These are phyloP conservation scores for Parazoanthus atlanticus DNA, from an alignment of 92 coral and sea anemone species.

Conservation along the genomic window DNA sequence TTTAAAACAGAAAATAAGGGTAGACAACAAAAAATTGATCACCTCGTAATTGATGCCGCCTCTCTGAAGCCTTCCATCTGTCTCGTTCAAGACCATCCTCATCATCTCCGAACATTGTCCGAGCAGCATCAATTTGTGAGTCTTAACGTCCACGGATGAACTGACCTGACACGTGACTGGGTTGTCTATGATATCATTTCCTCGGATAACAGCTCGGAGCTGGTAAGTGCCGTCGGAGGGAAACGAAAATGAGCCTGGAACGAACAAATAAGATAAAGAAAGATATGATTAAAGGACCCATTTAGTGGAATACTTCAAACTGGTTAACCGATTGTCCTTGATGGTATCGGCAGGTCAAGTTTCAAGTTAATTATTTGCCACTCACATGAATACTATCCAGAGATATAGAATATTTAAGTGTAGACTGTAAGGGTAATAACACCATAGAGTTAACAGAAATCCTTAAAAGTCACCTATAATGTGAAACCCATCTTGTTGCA, in stretches of 20 bases:
- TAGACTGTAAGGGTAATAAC: too few relatives aligned
- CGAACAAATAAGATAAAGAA: not conserved
- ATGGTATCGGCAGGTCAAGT: too few relatives aligned
- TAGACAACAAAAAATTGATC: too few relatives aligned
- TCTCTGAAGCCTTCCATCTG: not conserved
- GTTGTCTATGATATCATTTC: not conserved
- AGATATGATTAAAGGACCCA: not conserved
- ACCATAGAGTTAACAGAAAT: too few relatives aligned
- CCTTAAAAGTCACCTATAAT: too few relatives aligned
- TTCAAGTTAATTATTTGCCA: too few relatives aligned
- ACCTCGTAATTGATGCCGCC: conserved; percentile 11
- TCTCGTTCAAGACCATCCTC: not conserved
- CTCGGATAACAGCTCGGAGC: not conserved
- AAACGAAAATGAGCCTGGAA: conserved; percentile 14
- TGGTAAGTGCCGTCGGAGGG: not conserved
- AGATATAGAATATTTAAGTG: too few relatives aligned
- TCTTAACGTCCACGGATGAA: not conserved
- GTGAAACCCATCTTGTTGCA: too few relatives aligned
- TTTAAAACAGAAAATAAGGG: too few relatives aligned
- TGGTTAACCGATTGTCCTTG: too few relatives aligned
- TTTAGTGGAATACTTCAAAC: too few relatives aligned
- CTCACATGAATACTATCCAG: too few relatives aligned
- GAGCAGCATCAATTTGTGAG: conserved; percentile 16
- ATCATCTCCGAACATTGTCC: not conserved
- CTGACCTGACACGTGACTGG: conserved; percentile 1